These are phyloP conservation scores for Chloropsis hardwickii DNA, from an alignment of 2,113 vertebrate species.

Conservation along the genomic window DNA sequence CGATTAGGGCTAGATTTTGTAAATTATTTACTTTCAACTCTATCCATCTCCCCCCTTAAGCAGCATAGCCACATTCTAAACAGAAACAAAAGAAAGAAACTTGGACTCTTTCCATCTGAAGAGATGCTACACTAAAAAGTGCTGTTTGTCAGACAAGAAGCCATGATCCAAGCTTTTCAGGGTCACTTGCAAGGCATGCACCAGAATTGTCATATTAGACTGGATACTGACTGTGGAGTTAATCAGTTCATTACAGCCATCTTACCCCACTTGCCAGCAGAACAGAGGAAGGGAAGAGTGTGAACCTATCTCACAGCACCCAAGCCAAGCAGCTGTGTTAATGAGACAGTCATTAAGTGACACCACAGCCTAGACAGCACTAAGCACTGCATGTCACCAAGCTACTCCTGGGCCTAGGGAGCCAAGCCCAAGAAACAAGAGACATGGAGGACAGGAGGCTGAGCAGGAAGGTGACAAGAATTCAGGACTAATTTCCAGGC, in stretches of 20 bases:
- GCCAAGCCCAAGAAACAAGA: not conserved
- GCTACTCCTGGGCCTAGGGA: not conserved
- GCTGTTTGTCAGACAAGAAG: not conserved
- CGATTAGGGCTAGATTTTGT: not conserved
- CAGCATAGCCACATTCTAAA: not conserved
- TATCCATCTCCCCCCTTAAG: not conserved
- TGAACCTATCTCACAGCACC: not conserved
- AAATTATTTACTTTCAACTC: not conserved
- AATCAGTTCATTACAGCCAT: not conserved
- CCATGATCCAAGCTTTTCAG: not conserved
- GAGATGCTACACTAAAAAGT: not conserved
- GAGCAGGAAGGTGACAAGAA: not conserved
- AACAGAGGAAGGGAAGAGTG: not conserved
- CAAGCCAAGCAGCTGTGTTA: not conserved
- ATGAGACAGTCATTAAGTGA: not conserved
- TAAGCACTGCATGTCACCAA: not conserved
- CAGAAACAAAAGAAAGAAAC: not conserved
- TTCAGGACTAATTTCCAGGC: not conserved
- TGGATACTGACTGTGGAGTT: not conserved
- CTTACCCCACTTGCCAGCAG: not conserved
- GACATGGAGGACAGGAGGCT: not conserved
- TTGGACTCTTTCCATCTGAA: not conserved
- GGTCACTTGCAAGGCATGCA: not conserved
- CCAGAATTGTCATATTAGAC: not conserved
- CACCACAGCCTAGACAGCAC: not conserved